Evolutionary conservation across 2,113 vertebrate genomes (phyloP).

Genomic region (Myiopsitta monachus): DNA sequence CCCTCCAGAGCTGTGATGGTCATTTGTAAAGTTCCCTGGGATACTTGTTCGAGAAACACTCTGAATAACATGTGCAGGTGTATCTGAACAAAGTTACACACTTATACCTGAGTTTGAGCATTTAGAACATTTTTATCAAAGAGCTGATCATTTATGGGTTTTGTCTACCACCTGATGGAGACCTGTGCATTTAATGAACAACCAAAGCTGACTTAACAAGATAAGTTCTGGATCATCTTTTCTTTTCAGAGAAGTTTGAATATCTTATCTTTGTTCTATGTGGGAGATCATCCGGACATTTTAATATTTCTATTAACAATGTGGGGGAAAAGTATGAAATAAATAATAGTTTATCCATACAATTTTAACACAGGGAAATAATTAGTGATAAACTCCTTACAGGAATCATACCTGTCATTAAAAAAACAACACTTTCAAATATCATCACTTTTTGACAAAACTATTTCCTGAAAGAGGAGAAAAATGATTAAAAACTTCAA

Average conservation of each 20-base stretch:
- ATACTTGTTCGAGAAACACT: not conserved
- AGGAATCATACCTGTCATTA: not conserved
- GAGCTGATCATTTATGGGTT: not conserved
- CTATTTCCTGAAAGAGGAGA: constrained; percentile 32
- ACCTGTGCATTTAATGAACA: not conserved
- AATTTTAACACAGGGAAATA: not conserved
- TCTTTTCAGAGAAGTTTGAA: not conserved
- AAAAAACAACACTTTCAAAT: not conserved
- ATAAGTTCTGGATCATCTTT: not conserved
- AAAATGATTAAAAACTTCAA: constrained; percentile 76
- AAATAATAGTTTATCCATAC: not conserved
- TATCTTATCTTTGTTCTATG: not conserved
- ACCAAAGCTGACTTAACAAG: not conserved
- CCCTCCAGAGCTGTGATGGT: rapidly evolving
- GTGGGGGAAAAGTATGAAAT: not conserved
- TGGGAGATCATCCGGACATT: not conserved
- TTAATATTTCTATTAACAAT: not conserved
- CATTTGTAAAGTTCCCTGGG: not conserved
- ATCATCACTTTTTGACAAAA: constrained; percentile 46
- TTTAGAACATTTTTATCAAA: not conserved
- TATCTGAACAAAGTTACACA: not conserved
- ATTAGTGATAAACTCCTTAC: not conserved
- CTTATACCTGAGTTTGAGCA: not conserved
- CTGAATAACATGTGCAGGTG: not conserved
- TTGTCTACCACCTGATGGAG: not conserved